A percentile compares a stretch with the other conserved stretches of the same genome.
These are phyloP conservation scores for Halisarca cf. caerulea DNA, from an alignment of 37 sponge, comb jelly and placozoan genomes.

Conservation along the genomic window DNA sequence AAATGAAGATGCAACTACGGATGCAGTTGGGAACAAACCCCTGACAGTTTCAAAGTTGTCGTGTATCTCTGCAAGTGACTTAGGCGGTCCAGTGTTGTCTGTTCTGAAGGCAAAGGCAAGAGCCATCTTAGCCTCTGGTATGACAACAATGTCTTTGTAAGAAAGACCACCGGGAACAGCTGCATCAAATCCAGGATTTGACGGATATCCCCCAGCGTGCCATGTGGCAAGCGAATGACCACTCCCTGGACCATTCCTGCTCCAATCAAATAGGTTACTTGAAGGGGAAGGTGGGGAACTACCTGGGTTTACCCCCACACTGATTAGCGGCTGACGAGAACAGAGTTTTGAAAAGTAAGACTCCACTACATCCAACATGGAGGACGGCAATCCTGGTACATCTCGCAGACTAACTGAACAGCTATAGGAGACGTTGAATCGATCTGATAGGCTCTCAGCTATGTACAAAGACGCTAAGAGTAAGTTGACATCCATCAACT, in stretches of 20 bases:
- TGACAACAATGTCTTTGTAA: constrained; percentile 23
- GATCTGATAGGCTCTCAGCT: neutral
- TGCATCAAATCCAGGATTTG: constrained; percentile 43
- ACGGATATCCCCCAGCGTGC: constrained; percentile 79
- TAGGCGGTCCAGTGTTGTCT: constrained; percentile 80
- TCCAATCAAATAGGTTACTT: constrained; percentile 53
- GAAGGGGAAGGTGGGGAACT: constrained; percentile 73
- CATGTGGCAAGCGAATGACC: constrained; percentile 53
- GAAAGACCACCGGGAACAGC: constrained; percentile 54
- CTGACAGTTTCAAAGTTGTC: constrained; percentile 27
- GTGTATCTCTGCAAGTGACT: constrained; percentile 44
- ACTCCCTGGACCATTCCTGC: neutral
- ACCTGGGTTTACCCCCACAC: constrained; percentile 77
- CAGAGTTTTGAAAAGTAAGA: constrained; percentile 4
- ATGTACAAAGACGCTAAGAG: constrained; percentile 33
- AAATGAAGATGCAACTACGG: constrained; percentile 59
- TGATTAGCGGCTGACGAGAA: constrained; percentile 16
- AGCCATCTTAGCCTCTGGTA: constrained; percentile 27
- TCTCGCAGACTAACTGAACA: constrained; percentile 56
- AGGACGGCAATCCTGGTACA: constrained; percentile 50
- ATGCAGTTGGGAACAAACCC: constrained; percentile 45
- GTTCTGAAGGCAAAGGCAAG: constrained; percentile 74
- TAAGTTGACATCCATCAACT: constrained; percentile 46
- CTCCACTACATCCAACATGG: constrained; percentile 26
- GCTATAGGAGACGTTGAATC: neutral